These are phyloP conservation scores for Dendrolimus houi DNA, from an alignment of 2,888 invertebrate genomes.

Conservation along the genomic window DNA sequence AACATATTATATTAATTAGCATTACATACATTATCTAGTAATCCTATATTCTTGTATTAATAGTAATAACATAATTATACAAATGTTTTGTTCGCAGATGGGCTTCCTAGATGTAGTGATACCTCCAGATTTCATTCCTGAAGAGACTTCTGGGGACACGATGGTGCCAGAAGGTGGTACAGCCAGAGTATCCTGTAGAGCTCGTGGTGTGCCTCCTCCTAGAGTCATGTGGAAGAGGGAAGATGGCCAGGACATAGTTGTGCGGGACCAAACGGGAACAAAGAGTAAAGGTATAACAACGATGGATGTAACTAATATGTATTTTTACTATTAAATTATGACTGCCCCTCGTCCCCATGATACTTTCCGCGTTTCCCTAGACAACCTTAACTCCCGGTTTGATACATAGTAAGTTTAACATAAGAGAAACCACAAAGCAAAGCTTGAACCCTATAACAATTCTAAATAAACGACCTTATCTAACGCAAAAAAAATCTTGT, in stretches of 20 bases:
- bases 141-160: constrained; percentile 87
- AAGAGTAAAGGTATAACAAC: constrained; percentile 69
- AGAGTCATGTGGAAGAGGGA: constrained; percentile 86
- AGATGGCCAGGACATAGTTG: constrained; percentile 83
- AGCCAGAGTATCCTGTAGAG: constrained; percentile 78
- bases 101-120: constrained; percentile 87
- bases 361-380: not conserved
- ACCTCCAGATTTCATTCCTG: constrained; percentile 87
- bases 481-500: no score
- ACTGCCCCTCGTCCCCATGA: not conserved
- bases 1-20: no score
- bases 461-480: no score
- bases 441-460: no score
- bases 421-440: not conserved
- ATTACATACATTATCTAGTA: no score
- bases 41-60: no score
- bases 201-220: constrained; percentile 84
- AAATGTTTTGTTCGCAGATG: constrained; percentile 65
- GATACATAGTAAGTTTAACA: not conserved
- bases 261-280: constrained; percentile 79
- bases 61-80: no score
- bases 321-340: no score
- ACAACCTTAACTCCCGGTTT: not conserved
- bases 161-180: constrained; percentile 87
- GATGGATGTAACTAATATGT: no score